Evolutionary conservation across 1,140 invertebrate genomes (phyloP).

Genomic region (Halictus rubicundus): DNA sequence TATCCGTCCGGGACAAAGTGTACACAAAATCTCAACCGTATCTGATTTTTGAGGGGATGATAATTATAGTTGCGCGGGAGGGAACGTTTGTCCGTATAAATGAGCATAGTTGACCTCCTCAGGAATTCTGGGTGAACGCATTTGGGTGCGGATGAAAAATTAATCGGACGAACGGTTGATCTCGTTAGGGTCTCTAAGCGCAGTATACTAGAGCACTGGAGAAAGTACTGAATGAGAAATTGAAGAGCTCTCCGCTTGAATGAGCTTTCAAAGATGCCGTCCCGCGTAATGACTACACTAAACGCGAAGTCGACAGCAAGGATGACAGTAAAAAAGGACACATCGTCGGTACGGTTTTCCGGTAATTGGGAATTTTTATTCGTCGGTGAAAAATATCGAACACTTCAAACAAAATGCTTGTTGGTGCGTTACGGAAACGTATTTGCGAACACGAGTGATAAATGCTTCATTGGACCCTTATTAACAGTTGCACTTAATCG

Average conservation of each 20-base stretch:
- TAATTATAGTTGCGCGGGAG: no score
- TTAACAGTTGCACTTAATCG: background rate
- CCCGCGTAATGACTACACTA: background rate
- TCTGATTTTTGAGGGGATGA: no score
- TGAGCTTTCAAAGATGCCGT: background rate
- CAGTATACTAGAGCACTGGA: no score
- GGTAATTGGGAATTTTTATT: constrained; percentile 10
- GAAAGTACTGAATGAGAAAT: no score
- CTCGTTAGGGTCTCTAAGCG: no score
- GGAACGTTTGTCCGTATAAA: background rate
- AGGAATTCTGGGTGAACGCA: background rate
- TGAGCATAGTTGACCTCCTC: background rate
- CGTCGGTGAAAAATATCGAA: background rate
- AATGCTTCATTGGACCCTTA: constrained; percentile 14
- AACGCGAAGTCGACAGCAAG: background rate
- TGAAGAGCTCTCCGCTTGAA: background rate
- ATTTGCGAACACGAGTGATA: background rate
- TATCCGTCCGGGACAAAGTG: no score
- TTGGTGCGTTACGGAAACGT: constrained; percentile 1
- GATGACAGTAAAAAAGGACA: background rate
- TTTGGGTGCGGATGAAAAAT: background rate
- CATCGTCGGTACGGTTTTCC: background rate
- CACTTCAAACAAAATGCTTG: background rate
- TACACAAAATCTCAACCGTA: no score
- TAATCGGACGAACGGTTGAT: no score